phyloP scores from a whole-genome alignment of 2,113 vertebrate genomes.

The Ageneiosus marmoratus region DNA sequence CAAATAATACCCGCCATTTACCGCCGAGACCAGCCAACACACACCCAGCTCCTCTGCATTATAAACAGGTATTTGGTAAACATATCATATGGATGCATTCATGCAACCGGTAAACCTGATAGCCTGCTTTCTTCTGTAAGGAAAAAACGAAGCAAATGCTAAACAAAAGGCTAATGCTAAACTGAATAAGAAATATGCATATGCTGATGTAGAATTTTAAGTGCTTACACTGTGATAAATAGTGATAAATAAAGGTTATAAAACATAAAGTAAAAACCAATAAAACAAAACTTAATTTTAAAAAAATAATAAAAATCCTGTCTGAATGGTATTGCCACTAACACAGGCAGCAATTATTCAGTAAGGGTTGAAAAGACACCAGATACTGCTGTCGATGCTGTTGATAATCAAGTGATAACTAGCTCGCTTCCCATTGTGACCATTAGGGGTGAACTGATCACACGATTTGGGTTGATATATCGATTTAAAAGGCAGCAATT shows the following conservation, averaged over 20 bases:
- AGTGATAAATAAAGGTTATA: no score
- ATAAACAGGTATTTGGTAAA: slow-evolving; percentile 84
- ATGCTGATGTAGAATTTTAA: neutral
- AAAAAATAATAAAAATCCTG: neutral
- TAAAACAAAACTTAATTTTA: neutral
- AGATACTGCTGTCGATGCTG: neutral
- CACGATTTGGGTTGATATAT: neutral
- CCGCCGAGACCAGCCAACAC: slow-evolving; percentile 73
- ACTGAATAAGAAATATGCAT: neutral
- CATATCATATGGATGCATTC: slow-evolving; percentile 70
- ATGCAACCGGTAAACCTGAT: neutral
- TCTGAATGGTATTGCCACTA: neutral
- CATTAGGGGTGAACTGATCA: neutral
- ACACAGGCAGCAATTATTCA: neutral
- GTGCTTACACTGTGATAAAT: neutral
- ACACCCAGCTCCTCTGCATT: slow-evolving; percentile 69
- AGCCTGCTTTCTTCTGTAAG: neutral
- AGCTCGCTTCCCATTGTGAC: neutral
- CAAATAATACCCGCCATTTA: slow-evolving; percentile 99
- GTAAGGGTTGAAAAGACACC: neutral
- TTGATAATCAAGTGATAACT: no score
- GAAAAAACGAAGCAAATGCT: slow-evolving; percentile 4
- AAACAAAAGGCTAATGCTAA: slow-evolving; percentile 25
- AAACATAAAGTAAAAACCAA: no score
- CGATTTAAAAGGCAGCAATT: neutral